A percentile compares a stretch with the other conserved stretches of the same genome.
Conservation (phyloP, 1,140 invertebrate genomes). For the Chionoecetes opilio region DNA sequence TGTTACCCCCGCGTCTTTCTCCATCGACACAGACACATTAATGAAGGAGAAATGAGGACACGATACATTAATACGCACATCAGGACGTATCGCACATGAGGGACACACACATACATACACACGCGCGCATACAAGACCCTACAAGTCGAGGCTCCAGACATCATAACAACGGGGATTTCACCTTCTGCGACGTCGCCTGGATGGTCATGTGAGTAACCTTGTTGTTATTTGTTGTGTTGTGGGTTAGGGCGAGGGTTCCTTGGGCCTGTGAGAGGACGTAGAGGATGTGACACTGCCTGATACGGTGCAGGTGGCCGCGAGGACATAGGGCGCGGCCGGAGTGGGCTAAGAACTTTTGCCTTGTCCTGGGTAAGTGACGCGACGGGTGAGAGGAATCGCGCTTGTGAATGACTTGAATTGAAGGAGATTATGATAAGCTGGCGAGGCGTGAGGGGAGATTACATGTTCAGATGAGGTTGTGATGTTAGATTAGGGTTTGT, state of each 20-base stretch:
- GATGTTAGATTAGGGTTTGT: neutral
- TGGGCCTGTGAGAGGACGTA: neutral
- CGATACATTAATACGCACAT: slow-evolving; percentile 7
- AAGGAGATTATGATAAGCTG: neutral
- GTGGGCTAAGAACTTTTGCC: neutral
- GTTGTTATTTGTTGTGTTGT: neutral
- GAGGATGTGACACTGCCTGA: neutral
- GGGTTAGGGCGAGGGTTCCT: neutral
- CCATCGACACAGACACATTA: neutral
- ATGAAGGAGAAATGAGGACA: neutral
- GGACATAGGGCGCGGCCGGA: neutral
- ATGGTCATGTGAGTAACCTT: neutral
- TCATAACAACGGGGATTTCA: neutral
- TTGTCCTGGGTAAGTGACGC: neutral
- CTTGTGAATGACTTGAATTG: too few relatives aligned
- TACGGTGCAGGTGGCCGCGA: neutral
- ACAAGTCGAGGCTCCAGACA: neutral
- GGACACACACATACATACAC: neutral
- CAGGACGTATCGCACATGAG: neutral
- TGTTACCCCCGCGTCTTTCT: neutral
- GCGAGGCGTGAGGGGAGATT: neutral
- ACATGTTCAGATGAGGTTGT: neutral
- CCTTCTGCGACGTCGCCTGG: neutral
- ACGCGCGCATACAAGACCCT: neutral
- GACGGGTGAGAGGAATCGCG: neutral